Conservation (phyloP, 64 coral and sea anemone species). For the Stylophora pistillata region DNA sequence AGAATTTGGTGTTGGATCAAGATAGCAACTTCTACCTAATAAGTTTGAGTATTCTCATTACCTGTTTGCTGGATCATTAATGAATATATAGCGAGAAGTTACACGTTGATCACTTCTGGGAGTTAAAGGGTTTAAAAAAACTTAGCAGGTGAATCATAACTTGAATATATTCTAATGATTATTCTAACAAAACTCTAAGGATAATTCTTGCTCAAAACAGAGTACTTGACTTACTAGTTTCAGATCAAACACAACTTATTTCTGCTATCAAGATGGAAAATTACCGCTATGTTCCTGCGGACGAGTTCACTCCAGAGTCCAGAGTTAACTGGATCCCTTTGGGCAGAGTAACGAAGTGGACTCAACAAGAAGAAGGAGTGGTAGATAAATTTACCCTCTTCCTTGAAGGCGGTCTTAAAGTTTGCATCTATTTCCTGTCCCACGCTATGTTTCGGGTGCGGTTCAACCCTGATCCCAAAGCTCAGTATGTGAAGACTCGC, state of each 20-base stretch:
- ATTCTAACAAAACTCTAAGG: too few relatives aligned
- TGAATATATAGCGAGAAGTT: too few relatives aligned
- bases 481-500: slow-evolving; percentile 64
- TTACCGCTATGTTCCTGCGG: slow-evolving; percentile 69
- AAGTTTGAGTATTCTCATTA: too few relatives aligned
- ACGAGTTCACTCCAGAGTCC: slow-evolving; percentile 77
- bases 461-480: slow-evolving; percentile 67
- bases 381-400: slow-evolving; percentile 76
- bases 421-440: slow-evolving; percentile 70
- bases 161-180: too few relatives aligned
- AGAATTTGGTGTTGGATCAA: too few relatives aligned
- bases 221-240: background rate
- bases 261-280: slow-evolving; percentile 12
- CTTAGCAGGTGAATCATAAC: too few relatives aligned
- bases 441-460: slow-evolving; percentile 67
- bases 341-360: slow-evolving; percentile 59
- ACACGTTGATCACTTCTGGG: too few relatives aligned
- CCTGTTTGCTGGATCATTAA: too few relatives aligned
- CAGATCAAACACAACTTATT: background rate
- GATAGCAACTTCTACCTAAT: too few relatives aligned
- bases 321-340: slow-evolving; percentile 50
- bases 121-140: too few relatives aligned
- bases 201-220: too few relatives aligned
- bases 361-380: slow-evolving; percentile 66
- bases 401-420: slow-evolving; percentile 53